Evolutionary conservation across 92 coral and sea anemone genomes (phyloP).

Genomic region (Palythoa grandiflora): DNA sequence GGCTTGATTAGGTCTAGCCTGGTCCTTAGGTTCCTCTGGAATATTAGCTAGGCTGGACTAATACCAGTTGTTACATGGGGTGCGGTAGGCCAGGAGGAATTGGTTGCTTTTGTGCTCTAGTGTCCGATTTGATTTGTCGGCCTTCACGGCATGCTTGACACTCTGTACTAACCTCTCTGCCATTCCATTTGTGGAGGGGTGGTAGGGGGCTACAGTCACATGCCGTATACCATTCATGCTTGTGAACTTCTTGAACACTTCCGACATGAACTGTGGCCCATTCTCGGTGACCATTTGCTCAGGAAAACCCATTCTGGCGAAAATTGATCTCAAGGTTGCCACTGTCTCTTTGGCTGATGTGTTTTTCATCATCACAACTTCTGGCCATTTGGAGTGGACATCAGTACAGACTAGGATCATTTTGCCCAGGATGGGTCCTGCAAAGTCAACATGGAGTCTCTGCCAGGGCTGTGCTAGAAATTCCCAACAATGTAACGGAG

Average conservation of each 20-base stretch:
- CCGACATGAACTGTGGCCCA: conserved; percentile 52
- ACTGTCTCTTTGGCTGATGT: conserved; percentile 51
- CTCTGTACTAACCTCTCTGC: conserved; percentile 63
- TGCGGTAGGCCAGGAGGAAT: conserved; percentile 52
- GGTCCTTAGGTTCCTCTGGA: conserved; percentile 44
- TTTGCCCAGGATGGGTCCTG: conserved; percentile 59
- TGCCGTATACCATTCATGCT: conserved; percentile 51
- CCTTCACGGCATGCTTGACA: conserved; percentile 59
- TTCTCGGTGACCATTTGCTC: conserved; percentile 60
- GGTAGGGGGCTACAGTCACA: conserved; percentile 47
- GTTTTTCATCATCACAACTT: conserved; percentile 52
- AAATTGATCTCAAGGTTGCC: conserved; percentile 33
- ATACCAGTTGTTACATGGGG: conserved; percentile 53
- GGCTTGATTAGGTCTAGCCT: conserved; percentile 60
- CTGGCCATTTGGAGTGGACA: conserved; percentile 58
- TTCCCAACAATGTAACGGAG: conserved; percentile 61
- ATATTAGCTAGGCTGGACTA: conserved; percentile 59
- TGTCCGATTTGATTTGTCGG: conserved; percentile 45
- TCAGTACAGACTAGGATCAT: conserved; percentile 46
- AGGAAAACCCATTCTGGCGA: conserved; percentile 60
- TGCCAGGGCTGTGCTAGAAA: conserved; percentile 68
- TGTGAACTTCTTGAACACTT: conserved; percentile 36
- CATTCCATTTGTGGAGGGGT: conserved; percentile 26
- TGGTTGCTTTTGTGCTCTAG: conserved; percentile 53
- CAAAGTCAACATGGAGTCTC: conserved; percentile 64